Conservation (phyloP, 1,140 invertebrate genomes). For the Patella vulgata region DNA sequence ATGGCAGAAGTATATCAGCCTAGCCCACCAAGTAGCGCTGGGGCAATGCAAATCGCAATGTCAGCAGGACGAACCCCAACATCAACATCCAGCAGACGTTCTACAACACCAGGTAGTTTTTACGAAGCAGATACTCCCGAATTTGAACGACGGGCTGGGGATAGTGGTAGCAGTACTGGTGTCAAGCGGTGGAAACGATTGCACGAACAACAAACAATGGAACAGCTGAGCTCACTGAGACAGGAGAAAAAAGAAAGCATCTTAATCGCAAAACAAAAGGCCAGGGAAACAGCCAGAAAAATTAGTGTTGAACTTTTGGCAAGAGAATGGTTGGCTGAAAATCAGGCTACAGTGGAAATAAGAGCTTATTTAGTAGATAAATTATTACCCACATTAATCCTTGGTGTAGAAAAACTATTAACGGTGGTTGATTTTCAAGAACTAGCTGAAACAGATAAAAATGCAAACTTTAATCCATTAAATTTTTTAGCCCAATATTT, state of each 20-base stretch:
- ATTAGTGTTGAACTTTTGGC: conserved; percentile 65
- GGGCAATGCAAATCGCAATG: conserved; percentile 34
- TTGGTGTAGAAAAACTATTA: conserved; percentile 65
- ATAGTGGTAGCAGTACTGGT: conserved; percentile 42
- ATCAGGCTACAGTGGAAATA: conserved; percentile 59
- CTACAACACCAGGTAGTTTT: conserved; percentile 21
- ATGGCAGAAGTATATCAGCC: conserved; percentile 34
- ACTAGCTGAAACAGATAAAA: conserved; percentile 46
- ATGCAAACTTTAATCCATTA: conserved; percentile 66
- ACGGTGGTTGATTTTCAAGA: conserved; percentile 60
- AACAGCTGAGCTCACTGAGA: conserved; percentile 51
- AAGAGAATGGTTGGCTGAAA: conserved; percentile 62
- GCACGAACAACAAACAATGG: conserved; percentile 62
- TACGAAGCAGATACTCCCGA: background rate
- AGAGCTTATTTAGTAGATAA: conserved; percentile 64
- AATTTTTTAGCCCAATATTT: conserved; percentile 67
- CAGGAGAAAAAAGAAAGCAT: conserved; percentile 54
- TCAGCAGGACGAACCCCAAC: conserved; percentile 16
- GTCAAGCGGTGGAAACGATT: conserved; percentile 56
- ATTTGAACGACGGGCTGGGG: conserved; percentile 11
- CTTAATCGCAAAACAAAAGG: conserved; percentile 47
- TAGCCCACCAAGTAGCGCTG: background rate
- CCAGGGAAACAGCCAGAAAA: conserved; percentile 55
- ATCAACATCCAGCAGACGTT: conserved; percentile 16
- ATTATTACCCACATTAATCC: conserved; percentile 63